phyloP scores from a whole-genome alignment of 2,888 invertebrate genomes.

The Microctonus aethiopoides region DNA sequence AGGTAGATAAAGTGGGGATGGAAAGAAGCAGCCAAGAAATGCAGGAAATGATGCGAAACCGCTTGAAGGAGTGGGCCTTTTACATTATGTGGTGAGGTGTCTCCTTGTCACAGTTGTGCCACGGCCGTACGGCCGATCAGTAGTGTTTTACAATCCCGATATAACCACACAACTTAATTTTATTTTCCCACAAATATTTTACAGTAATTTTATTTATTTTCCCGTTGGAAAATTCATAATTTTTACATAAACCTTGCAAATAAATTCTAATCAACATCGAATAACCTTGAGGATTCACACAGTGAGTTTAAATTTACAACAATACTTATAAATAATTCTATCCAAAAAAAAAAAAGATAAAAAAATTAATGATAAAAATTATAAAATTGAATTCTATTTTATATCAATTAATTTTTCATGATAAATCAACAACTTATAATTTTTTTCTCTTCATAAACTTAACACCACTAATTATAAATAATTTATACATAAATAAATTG shows the following conservation, averaged over 20 bases:
- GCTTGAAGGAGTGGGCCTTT: conserved; percentile 34
- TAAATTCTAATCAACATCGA: background rate
- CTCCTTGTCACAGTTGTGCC: conserved; percentile 49
- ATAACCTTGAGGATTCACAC: background rate
- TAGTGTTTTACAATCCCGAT: conserved; percentile 26
- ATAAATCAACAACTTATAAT: background rate
- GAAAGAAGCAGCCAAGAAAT: conserved; percentile 15
- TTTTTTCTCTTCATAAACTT: background rate
- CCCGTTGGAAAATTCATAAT: background rate
- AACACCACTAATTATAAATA: background rate
- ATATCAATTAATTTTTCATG: too few species aligned
- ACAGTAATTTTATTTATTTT: background rate
- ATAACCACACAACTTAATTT: background rate
- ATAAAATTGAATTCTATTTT: too few species aligned
- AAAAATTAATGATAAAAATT: too few species aligned
- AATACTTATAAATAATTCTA: too few species aligned
- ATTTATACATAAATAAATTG: conserved; percentile 5
- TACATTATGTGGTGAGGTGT: conserved; percentile 32
- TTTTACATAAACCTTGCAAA: background rate
- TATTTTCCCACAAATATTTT: background rate
- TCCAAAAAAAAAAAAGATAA: too few species aligned
- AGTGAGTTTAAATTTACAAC: background rate
- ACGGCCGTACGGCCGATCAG: conserved; percentile 46
- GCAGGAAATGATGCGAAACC: conserved; percentile 22
- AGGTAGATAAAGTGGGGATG: background rate